Evolutionary conservation across 2,888 invertebrate species (phyloP), one percentile per base, ranked within the genome.

Genomic region (Amphipoea lucens): DNA sequence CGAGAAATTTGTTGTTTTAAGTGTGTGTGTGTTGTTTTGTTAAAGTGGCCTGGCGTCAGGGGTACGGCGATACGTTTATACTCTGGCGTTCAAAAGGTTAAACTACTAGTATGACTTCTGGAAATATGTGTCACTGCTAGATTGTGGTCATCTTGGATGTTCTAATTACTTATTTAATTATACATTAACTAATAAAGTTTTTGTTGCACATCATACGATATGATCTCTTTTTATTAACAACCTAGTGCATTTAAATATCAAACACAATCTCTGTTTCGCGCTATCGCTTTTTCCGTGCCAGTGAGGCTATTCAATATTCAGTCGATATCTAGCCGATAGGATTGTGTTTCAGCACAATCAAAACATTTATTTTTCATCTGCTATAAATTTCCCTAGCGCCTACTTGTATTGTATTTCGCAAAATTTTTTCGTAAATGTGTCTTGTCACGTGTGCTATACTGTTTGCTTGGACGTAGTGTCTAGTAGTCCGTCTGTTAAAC

Each of bases 351-450:
- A 71, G 36, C 29, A 20, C 73, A 77, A 83, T 86, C 69, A 78
- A 83, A 74, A 67, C 73, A 86, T 86, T 67, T 68, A 83, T 86
- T 78, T 86, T 83, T 78, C 84, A 83, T 84, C 36, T 65, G 65
- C 45, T 36, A 74, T 86, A 23, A 83, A 83, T 71, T 86, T 76
- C 78, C 78, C 83, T 76, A 62, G 74, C 51, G 81, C 29, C 68
- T 69, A 60, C 29, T 81, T 81, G 62, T 68, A 40, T 23, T 71
- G 40, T 57, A 48, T 65, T 73, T 60, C 48, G 36, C 65, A 78
- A 40, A 45, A 20, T 1, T 1, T 11, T 51, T 14, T 76, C 60
- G 20, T 65, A 83, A 57, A 84, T 63, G 9, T 66, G 29, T 62
- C 84, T 9, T 29, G 9, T 54, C 45, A 67, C 66, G 77, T 67